Percentiles rank a stretch among this genome's conserved stretches.
Conservation (phyloP, 2,113 vertebrate species). For the Shinisaurus crocodilurus region DNA sequence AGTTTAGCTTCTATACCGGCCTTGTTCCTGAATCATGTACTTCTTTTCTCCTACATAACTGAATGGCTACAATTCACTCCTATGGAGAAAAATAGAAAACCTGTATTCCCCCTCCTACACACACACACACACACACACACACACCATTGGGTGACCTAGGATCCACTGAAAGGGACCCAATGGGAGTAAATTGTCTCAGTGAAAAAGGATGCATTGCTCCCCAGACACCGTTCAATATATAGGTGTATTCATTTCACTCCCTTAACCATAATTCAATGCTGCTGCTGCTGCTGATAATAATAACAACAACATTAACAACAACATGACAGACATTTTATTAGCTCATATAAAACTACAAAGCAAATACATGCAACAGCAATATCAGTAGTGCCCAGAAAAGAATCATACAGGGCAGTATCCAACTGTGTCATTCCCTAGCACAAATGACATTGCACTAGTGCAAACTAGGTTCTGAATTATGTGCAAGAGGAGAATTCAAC, state of each 20-base stretch:
- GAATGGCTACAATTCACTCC: neutral
- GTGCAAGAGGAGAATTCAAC: too few species aligned
- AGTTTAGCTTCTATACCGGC: neutral
- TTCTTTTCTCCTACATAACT: neutral
- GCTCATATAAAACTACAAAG: neutral
- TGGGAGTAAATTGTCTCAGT: neutral
- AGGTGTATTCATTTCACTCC: too few species aligned
- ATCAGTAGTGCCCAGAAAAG: neutral
- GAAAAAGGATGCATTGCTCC: neutral
- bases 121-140: too few species aligned
- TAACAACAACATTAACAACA: too few species aligned
- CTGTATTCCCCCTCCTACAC: neutral
- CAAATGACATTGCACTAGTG: too few species aligned
- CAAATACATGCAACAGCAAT: neutral
- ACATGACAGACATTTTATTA: neutral
- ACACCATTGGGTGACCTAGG: neutral
- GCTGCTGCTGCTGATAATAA: too few species aligned
- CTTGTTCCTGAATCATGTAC: neutral
- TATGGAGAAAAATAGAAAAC: neutral
- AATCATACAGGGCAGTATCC: neutral
- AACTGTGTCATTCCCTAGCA: too few species aligned
- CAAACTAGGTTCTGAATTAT: too few species aligned
- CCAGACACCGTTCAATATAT: neutral
- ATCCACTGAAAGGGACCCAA: neutral
- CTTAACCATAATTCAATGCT: neutral